Conservation (phyloP, 2,888 invertebrate genomes). For the Miltochrista miniata region DNA sequence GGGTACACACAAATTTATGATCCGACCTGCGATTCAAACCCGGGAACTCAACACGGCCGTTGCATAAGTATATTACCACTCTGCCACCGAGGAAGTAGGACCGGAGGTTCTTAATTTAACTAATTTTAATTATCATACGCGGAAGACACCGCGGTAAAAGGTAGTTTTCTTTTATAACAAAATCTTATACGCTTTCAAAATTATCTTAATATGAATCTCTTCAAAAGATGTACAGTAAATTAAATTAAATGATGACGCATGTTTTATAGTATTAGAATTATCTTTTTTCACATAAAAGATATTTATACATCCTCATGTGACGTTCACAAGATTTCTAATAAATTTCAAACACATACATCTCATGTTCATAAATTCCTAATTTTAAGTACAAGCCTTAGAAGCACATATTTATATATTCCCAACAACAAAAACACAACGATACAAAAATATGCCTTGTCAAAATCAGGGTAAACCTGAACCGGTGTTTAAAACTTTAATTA, state of each 20-base stretch:
- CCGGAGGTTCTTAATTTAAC: background rate
- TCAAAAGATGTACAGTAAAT: background rate
- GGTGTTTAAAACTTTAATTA: slow-evolving; percentile 56
- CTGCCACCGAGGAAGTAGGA: too few species aligned
- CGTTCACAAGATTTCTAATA: slow-evolving; percentile 10
- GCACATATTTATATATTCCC: slow-evolving; percentile 4
- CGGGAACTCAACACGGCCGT: too few species aligned
- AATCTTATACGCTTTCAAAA: background rate
- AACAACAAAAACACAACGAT: slow-evolving; percentile 42
- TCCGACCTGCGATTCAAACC: too few species aligned
- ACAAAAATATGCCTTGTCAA: background rate
- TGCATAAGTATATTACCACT: too few species aligned
- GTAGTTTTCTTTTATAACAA: background rate
- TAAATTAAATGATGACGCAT: background rate
- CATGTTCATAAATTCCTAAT: slow-evolving; percentile 32
- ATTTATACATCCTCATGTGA: slow-evolving; percentile 3
- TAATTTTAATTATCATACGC: background rate
- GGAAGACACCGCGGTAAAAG: background rate
- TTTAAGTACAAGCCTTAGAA: slow-evolving; percentile 12
- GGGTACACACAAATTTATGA: too few species aligned
- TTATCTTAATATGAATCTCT: slow-evolving; percentile 4
- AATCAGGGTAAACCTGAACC: slow-evolving; percentile 40
- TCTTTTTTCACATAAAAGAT: slow-evolving; percentile 1
- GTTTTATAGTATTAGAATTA: slow-evolving; percentile 2
- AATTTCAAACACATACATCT: slow-evolving; percentile 10